A percentile compares a stretch with the other conserved stretches of the same genome.
phyloP scores from a whole-genome alignment of 2,113 vertebrate species.

The Panthera leo region DNA sequence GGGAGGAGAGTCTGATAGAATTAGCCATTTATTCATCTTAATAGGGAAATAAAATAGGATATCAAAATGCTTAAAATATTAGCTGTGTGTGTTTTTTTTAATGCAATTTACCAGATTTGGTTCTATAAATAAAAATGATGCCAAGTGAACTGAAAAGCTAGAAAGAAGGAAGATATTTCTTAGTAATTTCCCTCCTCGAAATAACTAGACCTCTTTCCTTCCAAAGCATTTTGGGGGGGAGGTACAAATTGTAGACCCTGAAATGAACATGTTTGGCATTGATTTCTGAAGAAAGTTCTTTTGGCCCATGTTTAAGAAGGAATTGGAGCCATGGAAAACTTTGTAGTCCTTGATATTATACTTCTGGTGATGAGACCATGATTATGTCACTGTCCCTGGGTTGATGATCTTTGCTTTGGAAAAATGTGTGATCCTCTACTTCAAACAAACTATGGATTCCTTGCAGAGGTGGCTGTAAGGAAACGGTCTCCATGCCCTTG shows the following conservation, averaged over 20 bases:
- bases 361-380: background rate
- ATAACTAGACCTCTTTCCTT: background rate
- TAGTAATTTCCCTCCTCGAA: background rate
- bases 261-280: background rate
- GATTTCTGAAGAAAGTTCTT: background rate
- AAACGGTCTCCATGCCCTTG: background rate
- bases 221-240: background rate
- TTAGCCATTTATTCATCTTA: background rate
- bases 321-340: background rate
- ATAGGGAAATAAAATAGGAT: background rate
- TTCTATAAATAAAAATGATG: constrained; percentile 9
- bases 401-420: constrained; percentile 32
- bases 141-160: background rate
- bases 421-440: constrained; percentile 16
- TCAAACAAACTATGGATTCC: background rate
- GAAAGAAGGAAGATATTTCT: background rate
- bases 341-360: background rate
- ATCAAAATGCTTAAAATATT: background rate
- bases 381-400: background rate
- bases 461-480: background rate
- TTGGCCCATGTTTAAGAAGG: background rate
- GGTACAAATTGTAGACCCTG: background rate
- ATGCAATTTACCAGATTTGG: background rate
- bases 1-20: background rate
- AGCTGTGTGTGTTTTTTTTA: constrained; percentile 19